Evolutionary conservation across 1,140 invertebrate genomes (phyloP).

Genomic region (Temnothorax longispinosus): DNA sequence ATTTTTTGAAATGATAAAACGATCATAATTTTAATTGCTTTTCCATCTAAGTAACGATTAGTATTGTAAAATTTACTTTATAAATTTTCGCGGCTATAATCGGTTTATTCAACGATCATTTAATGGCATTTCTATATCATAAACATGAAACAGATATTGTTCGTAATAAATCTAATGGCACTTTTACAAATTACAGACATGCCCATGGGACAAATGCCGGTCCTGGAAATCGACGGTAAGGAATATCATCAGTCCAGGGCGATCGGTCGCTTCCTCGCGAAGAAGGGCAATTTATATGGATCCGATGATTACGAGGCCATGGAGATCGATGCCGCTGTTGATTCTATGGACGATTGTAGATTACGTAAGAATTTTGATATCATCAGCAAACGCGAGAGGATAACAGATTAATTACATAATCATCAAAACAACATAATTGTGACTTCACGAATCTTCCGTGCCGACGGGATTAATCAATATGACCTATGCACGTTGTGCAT

Average conservation of each 20-base stretch:
- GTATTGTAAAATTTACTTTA: not conserved
- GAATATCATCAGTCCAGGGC: slow-evolving; percentile 89
- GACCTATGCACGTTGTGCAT: not conserved
- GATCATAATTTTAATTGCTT: not conserved
- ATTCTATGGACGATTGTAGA: slow-evolving; percentile 87
- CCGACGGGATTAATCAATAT: not conserved
- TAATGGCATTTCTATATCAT: not conserved
- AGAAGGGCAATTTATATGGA: slow-evolving; percentile 88
- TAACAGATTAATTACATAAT: slow-evolving; percentile 37
- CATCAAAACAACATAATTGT: not conserved
- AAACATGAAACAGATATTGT: not conserved
- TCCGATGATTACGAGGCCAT: slow-evolving; percentile 88
- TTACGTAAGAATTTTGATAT: slow-evolving; percentile 78
- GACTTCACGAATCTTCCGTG: not conserved
- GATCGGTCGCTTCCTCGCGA: slow-evolving; percentile 89
- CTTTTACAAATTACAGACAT: slow-evolving; percentile 84
- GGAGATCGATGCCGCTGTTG: slow-evolving; percentile 87
- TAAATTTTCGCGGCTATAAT: not conserved
- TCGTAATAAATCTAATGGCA: not conserved
- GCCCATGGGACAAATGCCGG: slow-evolving; percentile 90
- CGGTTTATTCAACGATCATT: not conserved
- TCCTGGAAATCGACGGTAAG: slow-evolving; percentile 90
- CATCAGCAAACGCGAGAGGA: too few relatives aligned
- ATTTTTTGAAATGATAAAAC: not conserved
- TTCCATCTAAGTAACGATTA: not conserved